These are phyloP conservation scores for Chrysolina americana DNA, from an alignment of 2,888 invertebrate species.

Conservation along the genomic window DNA sequence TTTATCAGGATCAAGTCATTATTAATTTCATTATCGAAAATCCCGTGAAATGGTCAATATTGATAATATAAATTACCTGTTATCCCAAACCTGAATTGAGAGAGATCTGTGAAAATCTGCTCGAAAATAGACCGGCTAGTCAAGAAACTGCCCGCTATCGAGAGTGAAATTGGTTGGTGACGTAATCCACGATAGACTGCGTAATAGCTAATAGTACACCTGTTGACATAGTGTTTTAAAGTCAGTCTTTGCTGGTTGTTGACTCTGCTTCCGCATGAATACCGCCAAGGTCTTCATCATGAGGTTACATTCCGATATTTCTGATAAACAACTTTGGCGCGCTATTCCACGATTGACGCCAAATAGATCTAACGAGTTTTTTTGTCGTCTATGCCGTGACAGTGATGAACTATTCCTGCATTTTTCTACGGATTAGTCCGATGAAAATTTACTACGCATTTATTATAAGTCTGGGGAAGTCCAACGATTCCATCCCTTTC, in stretches of 20 bases:
- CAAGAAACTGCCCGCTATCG: slow-evolving; percentile 11
- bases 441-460: background rate
- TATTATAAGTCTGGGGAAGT: background rate
- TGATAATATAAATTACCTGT: too few relatives aligned
- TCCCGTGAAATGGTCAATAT: too few relatives aligned
- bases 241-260: slow-evolving; percentile 47
- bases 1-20: too few relatives aligned
- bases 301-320: slow-evolving; percentile 38
- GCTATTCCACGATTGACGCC: slow-evolving; percentile 13
- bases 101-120: background rate
- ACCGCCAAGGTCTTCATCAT: slow-evolving; percentile 44
- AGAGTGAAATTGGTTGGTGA: slow-evolving; percentile 45
- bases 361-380: background rate
- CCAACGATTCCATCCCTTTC: too few relatives aligned
- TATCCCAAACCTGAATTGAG: too few relatives aligned
- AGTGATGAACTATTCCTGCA: background rate
- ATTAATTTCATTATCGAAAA: too few relatives aligned
- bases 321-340: slow-evolving; percentile 29
- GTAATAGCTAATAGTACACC: slow-evolving; percentile 44
- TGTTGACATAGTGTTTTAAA: slow-evolving; percentile 48
- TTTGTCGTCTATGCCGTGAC: slow-evolving; percentile 1
- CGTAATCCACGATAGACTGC: slow-evolving; percentile 37
- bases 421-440: background rate
- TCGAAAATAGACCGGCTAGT: background rate
- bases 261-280: slow-evolving; percentile 48